Evolutionary conservation across 2,888 invertebrate genomes (phyloP).

Genomic region (Epistrophe grossulariae): DNA sequence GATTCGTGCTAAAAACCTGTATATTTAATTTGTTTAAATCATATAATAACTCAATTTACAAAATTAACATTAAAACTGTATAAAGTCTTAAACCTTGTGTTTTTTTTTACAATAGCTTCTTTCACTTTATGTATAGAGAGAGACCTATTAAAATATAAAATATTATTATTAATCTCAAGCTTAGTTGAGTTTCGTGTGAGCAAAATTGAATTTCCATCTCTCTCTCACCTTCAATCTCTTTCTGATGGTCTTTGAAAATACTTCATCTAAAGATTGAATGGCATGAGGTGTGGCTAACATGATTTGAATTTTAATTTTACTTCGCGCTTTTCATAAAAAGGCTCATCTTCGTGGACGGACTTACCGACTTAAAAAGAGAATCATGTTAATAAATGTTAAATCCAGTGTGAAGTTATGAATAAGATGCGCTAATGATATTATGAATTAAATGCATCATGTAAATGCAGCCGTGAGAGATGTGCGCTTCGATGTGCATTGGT

Average conservation of each 20-base stretch:
- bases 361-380: background rate
- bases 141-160: background rate
- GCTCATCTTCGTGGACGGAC: background rate
- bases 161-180: slow-evolving; percentile 29
- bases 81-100: background rate
- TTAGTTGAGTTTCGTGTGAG: slow-evolving; percentile 29
- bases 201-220: slow-evolving; percentile 32
- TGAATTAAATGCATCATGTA: slow-evolving; percentile 32
- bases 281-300: slow-evolving; percentile 59
- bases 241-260: background rate
- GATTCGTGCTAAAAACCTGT: background rate
- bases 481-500: background rate
- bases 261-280: slow-evolving; percentile 16
- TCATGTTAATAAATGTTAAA: slow-evolving; percentile 32
- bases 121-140: background rate
- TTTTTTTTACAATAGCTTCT: background rate
- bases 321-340: slow-evolving; percentile 8
- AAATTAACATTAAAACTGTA: background rate
- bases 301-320: slow-evolving; percentile 51
- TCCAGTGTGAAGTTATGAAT: slow-evolving; percentile 49
- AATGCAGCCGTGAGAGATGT: slow-evolving; percentile 8
- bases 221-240: background rate
- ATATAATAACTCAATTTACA: background rate
- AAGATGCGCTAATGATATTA: slow-evolving; percentile 27
- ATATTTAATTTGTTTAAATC: background rate